A percentile compares a stretch with the other conserved stretches of the same genome.
Evolutionary conservation across 2,888 invertebrate species (phyloP).

Genomic region (Branchinecta sandiegonensis): DNA sequence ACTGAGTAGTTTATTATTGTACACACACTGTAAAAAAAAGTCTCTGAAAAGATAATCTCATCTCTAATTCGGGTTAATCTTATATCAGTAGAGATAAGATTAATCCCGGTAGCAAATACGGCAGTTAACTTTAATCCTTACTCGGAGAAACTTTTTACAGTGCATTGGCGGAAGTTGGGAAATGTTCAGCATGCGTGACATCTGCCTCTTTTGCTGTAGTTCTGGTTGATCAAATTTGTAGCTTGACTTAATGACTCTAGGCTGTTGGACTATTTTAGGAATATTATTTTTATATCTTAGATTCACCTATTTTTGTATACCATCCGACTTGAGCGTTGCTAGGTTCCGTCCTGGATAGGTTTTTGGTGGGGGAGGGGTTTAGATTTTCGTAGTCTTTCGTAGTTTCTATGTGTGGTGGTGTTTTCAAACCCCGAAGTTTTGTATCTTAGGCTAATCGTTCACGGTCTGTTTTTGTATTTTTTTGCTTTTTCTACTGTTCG

Average conservation of each 20-base stretch:
- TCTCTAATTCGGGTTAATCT: too few species aligned
- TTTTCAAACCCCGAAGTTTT: constrained; percentile 15
- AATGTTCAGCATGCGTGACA: too few species aligned
- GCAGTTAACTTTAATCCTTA: too few species aligned
- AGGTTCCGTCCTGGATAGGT: constrained; percentile 15
- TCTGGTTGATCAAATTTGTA: too few species aligned
- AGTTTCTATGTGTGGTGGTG: constrained; percentile 16
- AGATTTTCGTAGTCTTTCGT: constrained; percentile 15
- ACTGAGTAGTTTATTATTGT: too few species aligned
- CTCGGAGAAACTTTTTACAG: too few species aligned
- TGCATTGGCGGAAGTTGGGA: too few species aligned
- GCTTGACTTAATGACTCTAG: not conserved
- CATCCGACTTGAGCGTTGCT: not conserved
- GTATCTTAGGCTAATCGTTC: constrained; percentile 10
- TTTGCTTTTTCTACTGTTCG: constrained; percentile 15
- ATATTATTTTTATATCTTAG: constrained; percentile 16
- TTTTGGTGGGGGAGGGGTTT: constrained; percentile 15
- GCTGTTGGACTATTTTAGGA: constrained; percentile 9
- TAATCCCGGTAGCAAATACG: too few species aligned
- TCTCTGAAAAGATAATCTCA: too few species aligned
- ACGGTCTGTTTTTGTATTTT: constrained; percentile 15
- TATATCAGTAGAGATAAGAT: too few species aligned
- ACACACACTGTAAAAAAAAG: too few species aligned
- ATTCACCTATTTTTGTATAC: constrained; percentile 11
- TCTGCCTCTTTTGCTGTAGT: too few species aligned